These are phyloP conservation scores for Chaitophorus viminalis DNA, from an alignment of 2,888 invertebrate genomes.

Conservation along the genomic window DNA sequence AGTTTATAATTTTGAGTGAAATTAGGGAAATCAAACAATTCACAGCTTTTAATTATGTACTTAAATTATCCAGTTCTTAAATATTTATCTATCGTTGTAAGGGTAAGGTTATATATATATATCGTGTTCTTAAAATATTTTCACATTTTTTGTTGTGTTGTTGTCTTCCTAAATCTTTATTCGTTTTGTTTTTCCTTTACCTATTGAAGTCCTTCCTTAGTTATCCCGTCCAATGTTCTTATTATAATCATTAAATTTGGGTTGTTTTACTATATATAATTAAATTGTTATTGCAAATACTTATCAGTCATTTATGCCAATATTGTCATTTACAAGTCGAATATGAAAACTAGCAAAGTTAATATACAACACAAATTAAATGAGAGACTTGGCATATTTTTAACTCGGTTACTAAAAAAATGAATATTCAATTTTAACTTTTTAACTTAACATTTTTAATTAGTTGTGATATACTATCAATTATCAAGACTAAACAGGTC, in stretches of 20 bases:
- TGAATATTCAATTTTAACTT: no score
- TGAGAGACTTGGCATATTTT: not conserved
- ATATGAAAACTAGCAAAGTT: not conserved
- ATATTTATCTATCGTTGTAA: not conserved
- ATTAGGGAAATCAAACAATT: conserved; percentile 8
- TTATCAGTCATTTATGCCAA: not conserved
- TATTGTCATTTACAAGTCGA: conserved; percentile 31
- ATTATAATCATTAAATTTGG: conserved; percentile 37
- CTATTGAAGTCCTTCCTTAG: conserved; percentile 50
- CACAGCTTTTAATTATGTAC: conserved; percentile 41
- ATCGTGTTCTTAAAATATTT: not conserved
- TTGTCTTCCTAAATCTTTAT: conserved; percentile 58
- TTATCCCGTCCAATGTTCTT: conserved; percentile 60
- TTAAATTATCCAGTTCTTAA: conserved; percentile 32
- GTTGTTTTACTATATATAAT: conserved; percentile 52
- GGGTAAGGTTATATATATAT: conserved; percentile 35
- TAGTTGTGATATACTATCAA: not conserved
- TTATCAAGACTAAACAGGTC: conserved; percentile 30
- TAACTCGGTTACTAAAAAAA: not conserved
- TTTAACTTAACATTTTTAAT: not conserved
- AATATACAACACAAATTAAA: not conserved
- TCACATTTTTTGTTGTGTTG: conserved; percentile 34
- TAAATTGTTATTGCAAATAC: conserved; percentile 32
- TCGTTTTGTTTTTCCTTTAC: conserved; percentile 42
- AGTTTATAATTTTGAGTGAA: conserved; percentile 16